Conservation (phyloP, 2,797 vertebrate genomes). For the Neosilurus hyrtlii region DNA sequence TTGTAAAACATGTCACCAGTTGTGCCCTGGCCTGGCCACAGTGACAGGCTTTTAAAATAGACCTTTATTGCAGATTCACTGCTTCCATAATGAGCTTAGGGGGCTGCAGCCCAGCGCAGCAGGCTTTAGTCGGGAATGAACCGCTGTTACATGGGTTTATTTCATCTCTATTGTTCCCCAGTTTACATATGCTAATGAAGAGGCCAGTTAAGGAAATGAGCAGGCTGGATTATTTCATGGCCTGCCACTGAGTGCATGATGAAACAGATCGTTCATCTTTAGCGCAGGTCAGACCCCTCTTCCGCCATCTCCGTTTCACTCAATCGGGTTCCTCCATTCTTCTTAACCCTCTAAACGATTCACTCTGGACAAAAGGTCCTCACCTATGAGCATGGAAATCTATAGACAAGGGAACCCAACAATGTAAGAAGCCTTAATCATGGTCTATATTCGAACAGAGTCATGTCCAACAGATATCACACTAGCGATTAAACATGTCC, state of each 20-base stretch:
- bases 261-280: constrained; percentile 51
- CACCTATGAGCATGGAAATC: background rate
- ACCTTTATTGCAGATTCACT: constrained; percentile 36
- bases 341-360: constrained; percentile 10
- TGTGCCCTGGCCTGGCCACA: constrained; percentile 28
- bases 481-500: background rate
- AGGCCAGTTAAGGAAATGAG: constrained; percentile 51
- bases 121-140: constrained; percentile 55
- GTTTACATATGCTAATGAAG: constrained; percentile 55
- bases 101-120: constrained; percentile 27
- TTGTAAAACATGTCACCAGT: constrained; percentile 10
- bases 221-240: constrained; percentile 49
- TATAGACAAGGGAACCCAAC: background rate
- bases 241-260: constrained; percentile 42
- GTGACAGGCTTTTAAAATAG: constrained; percentile 41
- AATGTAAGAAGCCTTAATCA: background rate
- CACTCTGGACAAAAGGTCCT: background rate
- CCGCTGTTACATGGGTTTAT: constrained; percentile 53
- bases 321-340: constrained; percentile 14
- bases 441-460: background rate
- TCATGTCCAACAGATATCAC: background rate
- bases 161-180: constrained; percentile 48
- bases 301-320: constrained; percentile 23
- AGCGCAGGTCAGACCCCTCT: constrained; percentile 30
- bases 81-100: constrained; percentile 51